These are phyloP conservation scores for Drosophila pachea DNA, from an alignment of 1,140 invertebrate genomes.

Conservation along the genomic window DNA sequence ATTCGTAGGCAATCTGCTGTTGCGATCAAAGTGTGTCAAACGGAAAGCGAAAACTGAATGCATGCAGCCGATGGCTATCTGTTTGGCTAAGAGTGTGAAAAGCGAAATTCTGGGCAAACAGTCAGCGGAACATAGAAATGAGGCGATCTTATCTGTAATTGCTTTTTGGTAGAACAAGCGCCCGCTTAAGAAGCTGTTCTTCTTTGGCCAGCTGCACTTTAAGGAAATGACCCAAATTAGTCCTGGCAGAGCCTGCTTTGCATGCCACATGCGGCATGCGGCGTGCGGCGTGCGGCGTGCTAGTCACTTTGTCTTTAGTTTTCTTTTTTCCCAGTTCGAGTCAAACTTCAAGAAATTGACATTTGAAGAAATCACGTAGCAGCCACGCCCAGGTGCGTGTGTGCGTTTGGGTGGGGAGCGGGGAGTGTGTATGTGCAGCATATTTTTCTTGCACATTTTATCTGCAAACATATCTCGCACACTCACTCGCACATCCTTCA, in stretches of 20 bases:
- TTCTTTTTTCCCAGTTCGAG: conserved; percentile 7
- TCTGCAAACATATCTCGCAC: conserved; percentile 62
- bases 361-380: conserved; percentile 65
- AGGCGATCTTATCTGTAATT: conserved; percentile 75
- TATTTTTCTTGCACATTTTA: conserved; percentile 56
- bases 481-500: conserved; percentile 31
- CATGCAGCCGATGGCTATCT: conserved; percentile 49
- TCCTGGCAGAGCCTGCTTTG: conserved; percentile 54
- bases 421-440: conserved; percentile 34
- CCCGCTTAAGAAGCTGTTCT: conserved; percentile 39
- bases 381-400: conserved; percentile 53
- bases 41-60: conserved; percentile 70
- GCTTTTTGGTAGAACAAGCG: conserved; percentile 54
- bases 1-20: conserved; percentile 44
- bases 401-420: conserved; percentile 2
- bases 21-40: conserved; percentile 67
- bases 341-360: conserved; percentile 62
- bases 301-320: conserved; percentile 60
- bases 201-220: conserved; percentile 51
- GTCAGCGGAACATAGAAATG: conserved; percentile 42
- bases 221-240: conserved; percentile 76
- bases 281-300: conserved; percentile 18
- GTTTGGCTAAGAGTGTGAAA: conserved; percentile 60
- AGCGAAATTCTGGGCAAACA: conserved; percentile 71
- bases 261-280: conserved; percentile 55